Conservation (phyloP, 2,797 vertebrate species). For the Crypturellus tataupa region DNA sequence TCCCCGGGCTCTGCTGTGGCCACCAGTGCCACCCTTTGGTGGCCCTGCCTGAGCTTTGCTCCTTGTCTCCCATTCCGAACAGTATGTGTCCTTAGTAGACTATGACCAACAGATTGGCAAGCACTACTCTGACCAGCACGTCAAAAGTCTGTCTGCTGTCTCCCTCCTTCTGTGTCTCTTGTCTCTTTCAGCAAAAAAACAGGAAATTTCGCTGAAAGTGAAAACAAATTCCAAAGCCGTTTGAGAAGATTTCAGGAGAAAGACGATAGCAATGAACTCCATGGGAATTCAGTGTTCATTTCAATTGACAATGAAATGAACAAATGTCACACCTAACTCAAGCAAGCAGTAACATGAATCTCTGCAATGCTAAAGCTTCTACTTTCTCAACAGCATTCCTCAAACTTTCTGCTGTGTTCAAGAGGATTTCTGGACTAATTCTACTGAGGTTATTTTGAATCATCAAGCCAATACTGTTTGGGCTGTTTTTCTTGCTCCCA, state of each 20-base stretch:
- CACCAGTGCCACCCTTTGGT: no score
- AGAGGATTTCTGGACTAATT: not conserved
- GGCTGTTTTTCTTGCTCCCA: not conserved
- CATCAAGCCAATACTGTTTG: not conserved
- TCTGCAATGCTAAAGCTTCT: not conserved
- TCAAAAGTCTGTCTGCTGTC: not conserved
- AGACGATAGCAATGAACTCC: not conserved
- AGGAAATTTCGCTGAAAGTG: not conserved
- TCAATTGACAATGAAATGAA: not conserved
- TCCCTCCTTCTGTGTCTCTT: not conserved
- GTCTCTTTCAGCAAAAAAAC: not conserved
- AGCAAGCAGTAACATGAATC: not conserved
- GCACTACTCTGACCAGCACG: not conserved
- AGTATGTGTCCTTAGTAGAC: not conserved
- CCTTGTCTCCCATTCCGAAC: not conserved
- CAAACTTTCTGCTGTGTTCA: not conserved
- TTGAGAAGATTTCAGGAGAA: not conserved
- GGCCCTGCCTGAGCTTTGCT: not conserved
- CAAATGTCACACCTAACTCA: not conserved
- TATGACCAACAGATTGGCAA: not conserved
- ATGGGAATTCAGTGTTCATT: not conserved
- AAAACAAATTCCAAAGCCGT: not conserved
- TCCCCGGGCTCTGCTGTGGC: accelerated
- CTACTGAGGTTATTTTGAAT: not conserved
- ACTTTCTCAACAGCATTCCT: not conserved